phyloP scores from a whole-genome alignment of 2,113 vertebrate genomes.

The Protomyctophum bolini region DNA sequence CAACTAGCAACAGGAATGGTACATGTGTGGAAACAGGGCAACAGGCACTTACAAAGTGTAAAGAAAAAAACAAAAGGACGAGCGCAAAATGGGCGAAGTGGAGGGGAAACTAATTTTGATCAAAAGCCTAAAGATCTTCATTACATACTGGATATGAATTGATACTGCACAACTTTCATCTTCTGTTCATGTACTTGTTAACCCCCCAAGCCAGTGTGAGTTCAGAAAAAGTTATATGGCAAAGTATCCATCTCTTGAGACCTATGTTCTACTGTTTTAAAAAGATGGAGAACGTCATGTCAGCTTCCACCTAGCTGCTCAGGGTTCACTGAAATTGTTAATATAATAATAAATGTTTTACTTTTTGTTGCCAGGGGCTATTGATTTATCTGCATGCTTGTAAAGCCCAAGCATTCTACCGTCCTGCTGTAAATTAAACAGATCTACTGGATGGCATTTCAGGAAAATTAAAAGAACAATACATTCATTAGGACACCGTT shows the following conservation, averaged over 20 bases:
- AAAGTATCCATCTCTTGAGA: too few relatives aligned
- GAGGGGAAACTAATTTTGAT: background rate
- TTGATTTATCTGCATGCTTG: slow-evolving; percentile 2
- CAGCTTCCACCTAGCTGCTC: background rate
- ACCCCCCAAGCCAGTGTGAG: too few relatives aligned
- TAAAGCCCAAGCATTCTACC: background rate
- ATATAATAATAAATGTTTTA: background rate
- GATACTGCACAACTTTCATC: too few relatives aligned
- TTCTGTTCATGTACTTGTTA: too few relatives aligned
- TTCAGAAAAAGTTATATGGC: too few relatives aligned
- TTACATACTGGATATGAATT: background rate
- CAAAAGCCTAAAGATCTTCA: background rate
- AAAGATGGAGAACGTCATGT: background rate
- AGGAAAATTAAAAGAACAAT: too few relatives aligned
- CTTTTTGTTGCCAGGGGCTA: background rate
- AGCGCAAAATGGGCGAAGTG: background rate
- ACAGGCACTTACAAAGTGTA: slow-evolving; percentile 71
- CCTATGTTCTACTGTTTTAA: background rate
- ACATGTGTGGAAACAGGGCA: slow-evolving; percentile 31
- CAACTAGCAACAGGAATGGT: slow-evolving; percentile 39
- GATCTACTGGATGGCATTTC: too few relatives aligned
- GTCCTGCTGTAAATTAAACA: background rate
- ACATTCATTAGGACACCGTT: too few relatives aligned
- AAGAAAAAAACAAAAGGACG: background rate
- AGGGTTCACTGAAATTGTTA: background rate